Evolutionary conservation across 2,797 vertebrate species (phyloP), one percentile per base, ranked within the genome.

Genomic region (Sibirionetta formosa): DNA sequence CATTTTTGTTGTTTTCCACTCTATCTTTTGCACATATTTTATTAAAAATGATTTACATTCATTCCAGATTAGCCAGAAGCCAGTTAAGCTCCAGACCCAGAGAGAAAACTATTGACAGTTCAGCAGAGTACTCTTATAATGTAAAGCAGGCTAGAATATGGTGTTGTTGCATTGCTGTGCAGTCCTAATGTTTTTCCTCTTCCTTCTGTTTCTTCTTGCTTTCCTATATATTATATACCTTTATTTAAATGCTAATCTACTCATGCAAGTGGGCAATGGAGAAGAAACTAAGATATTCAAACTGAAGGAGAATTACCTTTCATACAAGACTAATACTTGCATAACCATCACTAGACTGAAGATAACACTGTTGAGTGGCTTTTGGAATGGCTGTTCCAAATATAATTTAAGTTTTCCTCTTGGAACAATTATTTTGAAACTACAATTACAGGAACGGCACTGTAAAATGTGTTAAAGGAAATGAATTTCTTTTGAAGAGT

Each of bases 1-100:
- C 31, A 91, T 94, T 92, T 96, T 84, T 96, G 63, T 82, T 97
- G 61, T 88, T 97, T 88, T 42, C 42, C 18, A 81, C 50, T 96
- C 48, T 53, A 42, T 92, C 72, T 35, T 66, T 94, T 94, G 33
- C 65, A 93, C 31, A 38, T 95, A 88, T 96, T 94, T 95, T 97
- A 90, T 96, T 92, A 68, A 96, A 93, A 89, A 89, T 51, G 6
- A 91, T 95, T 95, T 79, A 88, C 93, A n/a, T 61, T 94, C 81
- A 64, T 88, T 38, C 24, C 86, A 31, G 66, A 90, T 61, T 88
- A 73, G 40, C 73, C n/a, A 38, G 57, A 38, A 90, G 33, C 72
- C 57, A 84, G 89, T 96, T 53, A 78, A 40, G 29, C 27, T 57
- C 64, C 68, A 88, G 36, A 86, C 15, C 4, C 40, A 79, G 69